Evolutionary conservation across 2,113 vertebrate genomes (phyloP).

Genomic region (Elachura formosa): DNA sequence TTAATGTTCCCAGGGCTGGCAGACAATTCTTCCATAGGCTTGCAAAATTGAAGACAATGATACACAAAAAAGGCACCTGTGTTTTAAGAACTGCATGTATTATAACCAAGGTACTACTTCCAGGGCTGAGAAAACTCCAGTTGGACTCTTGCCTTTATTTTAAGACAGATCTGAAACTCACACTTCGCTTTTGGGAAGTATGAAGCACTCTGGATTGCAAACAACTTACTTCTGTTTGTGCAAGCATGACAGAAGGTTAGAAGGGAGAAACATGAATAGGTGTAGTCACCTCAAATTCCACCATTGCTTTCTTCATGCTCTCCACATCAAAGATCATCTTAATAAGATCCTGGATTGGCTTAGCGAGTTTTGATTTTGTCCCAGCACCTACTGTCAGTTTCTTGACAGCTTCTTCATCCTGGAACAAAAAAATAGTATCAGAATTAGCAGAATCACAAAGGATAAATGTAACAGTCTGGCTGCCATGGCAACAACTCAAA

Average conservation of each 20-base stretch:
- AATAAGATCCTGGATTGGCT: conserved; percentile 91
- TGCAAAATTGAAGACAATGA: neutral
- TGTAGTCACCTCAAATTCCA: conserved; percentile 90
- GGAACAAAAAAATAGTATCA: neutral
- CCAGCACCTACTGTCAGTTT: conserved; percentile 85
- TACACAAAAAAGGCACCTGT: neutral
- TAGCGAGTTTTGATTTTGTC: conserved; percentile 86
- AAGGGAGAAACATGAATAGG: neutral
- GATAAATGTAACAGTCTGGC: neutral
- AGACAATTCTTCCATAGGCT: neutral
- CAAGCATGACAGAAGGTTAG: neutral
- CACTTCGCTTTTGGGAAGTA: neutral
- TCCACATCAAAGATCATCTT: conserved; percentile 96
- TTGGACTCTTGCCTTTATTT: neutral
- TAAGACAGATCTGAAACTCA: neutral
- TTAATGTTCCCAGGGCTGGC: neutral
- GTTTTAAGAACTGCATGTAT: neutral
- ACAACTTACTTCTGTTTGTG: neutral
- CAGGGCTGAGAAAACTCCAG: neutral
- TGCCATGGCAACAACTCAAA: conserved; percentile 17
- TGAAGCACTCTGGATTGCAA: neutral
- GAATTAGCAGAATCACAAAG: conserved; percentile 43
- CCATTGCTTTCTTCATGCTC: conserved; percentile 99
- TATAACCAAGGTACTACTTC: neutral
- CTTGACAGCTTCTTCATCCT: conserved; percentile 96